These are phyloP conservation scores for Gadus macrocephalus DNA, from an alignment of 2,113 vertebrate genomes.

Conservation along the genomic window DNA sequence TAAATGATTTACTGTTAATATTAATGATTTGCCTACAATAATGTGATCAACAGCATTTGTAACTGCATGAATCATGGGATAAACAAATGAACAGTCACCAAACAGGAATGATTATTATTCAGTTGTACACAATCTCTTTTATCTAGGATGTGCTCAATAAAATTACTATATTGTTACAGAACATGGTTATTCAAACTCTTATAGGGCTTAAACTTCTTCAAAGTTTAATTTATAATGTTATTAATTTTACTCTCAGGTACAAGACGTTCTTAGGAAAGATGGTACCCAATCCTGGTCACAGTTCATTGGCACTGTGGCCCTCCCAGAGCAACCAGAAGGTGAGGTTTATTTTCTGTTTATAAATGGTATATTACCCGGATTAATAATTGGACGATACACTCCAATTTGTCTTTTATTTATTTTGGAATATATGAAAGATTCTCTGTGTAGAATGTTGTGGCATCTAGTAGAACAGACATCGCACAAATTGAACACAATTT, in stretches of 20 bases:
- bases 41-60: no score
- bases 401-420: no score
- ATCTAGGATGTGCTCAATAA: background rate
- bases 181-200: background rate
- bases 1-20: background rate
- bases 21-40: no score
- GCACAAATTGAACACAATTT: no score
- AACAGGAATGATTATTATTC: background rate
- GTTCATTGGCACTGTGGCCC: conserved; percentile 49
- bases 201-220: background rate
- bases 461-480: no score
- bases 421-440: no score
- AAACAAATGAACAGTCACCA: background rate
- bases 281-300: conserved; percentile 57
- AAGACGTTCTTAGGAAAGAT: conserved; percentile 45
- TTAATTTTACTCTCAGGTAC: conserved; percentile 34
- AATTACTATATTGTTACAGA: background rate
- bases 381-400: no score
- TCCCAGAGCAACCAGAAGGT: conserved; percentile 38
- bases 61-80: background rate
- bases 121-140: background rate
- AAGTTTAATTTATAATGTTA: background rate
- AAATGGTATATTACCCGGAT: background rate
- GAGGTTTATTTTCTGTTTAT: background rate
- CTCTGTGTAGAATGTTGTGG: no score